A percentile compares a stretch with the other conserved stretches of the same genome.
Evolutionary conservation across 2,888 invertebrate species (phyloP).

Genomic region (Aphrophora alni): DNA sequence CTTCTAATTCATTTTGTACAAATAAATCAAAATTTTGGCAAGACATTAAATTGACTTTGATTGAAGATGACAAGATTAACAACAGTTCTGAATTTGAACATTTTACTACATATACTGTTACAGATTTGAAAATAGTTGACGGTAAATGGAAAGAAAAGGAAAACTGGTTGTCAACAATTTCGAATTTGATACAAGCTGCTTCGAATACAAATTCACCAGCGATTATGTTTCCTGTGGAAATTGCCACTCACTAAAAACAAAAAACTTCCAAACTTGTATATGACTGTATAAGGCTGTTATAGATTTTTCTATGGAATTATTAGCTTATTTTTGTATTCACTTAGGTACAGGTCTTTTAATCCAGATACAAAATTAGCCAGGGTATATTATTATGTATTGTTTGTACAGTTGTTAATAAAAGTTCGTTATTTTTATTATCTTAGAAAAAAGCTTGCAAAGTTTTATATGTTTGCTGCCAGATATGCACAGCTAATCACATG

Average conservation of each 20-base stretch:
- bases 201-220: conserved; percentile 8
- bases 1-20: neutral
- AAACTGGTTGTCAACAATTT: conserved; percentile 26
- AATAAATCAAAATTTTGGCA: neutral
- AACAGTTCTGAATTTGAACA: neutral
- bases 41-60: neutral
- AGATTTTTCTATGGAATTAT: conserved; percentile 16
- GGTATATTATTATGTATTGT: conserved; percentile 7
- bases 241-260: neutral
- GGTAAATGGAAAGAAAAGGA: conserved; percentile 16
- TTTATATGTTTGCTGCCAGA: too few relatives aligned
- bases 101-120: neutral
- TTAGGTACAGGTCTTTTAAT: neutral
- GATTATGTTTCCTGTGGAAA: conserved; percentile 22
- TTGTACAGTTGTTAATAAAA: neutral
- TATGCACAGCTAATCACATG: too few relatives aligned
- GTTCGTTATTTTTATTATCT: too few relatives aligned
- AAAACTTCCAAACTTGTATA: conserved; percentile 16
- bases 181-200: conserved; percentile 15
- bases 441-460: too few relatives aligned
- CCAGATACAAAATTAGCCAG: neutral
- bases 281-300: conserved; percentile 32
- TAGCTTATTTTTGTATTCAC: conserved; percentile 30
- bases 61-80: neutral
- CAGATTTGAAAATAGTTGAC: neutral